Conservation (phyloP, 2,888 invertebrate genomes). For the Dysmachus trigonus region DNA sequence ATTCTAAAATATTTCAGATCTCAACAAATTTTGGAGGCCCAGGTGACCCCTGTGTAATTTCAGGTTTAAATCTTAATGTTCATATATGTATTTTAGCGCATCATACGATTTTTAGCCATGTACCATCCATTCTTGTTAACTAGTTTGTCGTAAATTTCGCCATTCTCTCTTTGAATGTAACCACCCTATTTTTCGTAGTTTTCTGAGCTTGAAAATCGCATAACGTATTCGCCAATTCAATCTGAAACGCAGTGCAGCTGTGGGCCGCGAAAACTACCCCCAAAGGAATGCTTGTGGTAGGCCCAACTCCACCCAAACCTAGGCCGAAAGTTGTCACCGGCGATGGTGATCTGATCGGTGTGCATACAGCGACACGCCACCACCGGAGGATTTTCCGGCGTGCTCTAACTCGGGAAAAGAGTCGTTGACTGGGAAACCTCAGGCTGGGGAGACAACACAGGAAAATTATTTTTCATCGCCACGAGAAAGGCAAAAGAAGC, state of each 20-base stretch:
- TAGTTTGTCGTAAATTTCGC: too few species aligned
- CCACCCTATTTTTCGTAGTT: too few species aligned
- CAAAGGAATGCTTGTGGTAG: slow-evolving; percentile 19
- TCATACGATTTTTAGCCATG: too few species aligned
- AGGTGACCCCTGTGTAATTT: too few species aligned
- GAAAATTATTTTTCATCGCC: background rate
- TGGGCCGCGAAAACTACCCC: background rate
- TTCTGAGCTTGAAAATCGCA: background rate
- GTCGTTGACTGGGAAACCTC: background rate
- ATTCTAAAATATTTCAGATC: too few species aligned
- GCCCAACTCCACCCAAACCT: background rate
- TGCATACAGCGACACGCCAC: background rate
- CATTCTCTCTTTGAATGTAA: too few species aligned
- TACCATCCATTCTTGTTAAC: too few species aligned
- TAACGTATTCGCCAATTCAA: background rate
- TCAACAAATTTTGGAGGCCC: too few species aligned
- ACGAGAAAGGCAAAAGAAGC: background rate
- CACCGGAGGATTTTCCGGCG: background rate
- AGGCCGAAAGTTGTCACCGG: background rate
- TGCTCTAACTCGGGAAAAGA: background rate
- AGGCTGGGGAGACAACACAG: background rate
- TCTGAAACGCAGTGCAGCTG: background rate
- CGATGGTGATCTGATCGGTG: background rate
- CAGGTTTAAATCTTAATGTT: too few species aligned
- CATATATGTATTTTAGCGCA: too few species aligned